Percentiles rank a stretch among this genome's conserved stretches.
Evolutionary conservation across 2,113 vertebrate genomes (phyloP).

Genomic region (Syngnathus floridae): DNA sequence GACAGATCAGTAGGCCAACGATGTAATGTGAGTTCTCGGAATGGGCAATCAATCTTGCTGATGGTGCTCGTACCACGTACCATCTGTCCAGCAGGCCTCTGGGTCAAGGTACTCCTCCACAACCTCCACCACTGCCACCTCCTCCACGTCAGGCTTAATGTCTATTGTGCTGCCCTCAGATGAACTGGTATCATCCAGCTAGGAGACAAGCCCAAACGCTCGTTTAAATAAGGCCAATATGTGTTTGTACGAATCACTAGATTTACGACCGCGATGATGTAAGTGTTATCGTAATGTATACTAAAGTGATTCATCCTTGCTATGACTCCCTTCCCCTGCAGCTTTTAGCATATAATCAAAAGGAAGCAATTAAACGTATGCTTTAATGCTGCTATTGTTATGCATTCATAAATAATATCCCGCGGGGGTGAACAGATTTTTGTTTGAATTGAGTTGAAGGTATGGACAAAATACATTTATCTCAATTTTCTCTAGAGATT

Average conservation of each 20-base stretch:
- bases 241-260: constrained; percentile 26
- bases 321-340: background rate
- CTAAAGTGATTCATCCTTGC: constrained; percentile 1
- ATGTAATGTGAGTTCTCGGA: background rate
- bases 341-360: constrained; percentile 26
- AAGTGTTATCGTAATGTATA: constrained; percentile 23
- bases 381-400: constrained; percentile 16
- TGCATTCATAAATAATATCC: constrained; percentile 17
- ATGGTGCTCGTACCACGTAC: constrained; percentile 50
- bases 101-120: constrained; percentile 95
- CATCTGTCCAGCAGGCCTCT: constrained; percentile 90
- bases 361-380: constrained; percentile 33
- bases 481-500: background rate
- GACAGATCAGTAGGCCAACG: constrained; percentile 17
- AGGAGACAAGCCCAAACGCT: constrained; percentile 25
- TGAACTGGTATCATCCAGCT: constrained; percentile 90
- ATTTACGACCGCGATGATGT: constrained; percentile 28
- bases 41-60: background rate
- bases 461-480: background rate
- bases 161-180: constrained; percentile 96
- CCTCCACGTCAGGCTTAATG: constrained; percentile 89
- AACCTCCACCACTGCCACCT: constrained; percentile 87
- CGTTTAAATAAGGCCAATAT: constrained; percentile 27
- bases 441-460: constrained; percentile 1
- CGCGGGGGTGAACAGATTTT: background rate